Evolutionary conservation across 1,140 invertebrate species (phyloP).

Genomic region (Macrostomum lignano): DNA sequence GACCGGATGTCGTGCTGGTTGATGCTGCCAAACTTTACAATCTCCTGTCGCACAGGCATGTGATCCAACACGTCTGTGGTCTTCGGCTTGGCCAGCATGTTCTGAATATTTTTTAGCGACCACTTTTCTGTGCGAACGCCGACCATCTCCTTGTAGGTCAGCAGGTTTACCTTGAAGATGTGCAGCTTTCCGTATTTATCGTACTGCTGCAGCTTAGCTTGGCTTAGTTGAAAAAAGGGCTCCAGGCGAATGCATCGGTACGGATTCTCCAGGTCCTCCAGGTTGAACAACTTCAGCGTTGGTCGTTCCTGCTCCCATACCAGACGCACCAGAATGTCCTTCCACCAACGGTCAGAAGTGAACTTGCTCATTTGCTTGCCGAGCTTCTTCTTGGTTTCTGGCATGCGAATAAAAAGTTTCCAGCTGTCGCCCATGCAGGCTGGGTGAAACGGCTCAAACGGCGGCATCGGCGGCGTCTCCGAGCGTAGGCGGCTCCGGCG

Average conservation of each 20-base stretch:
- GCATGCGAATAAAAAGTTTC: too few species aligned
- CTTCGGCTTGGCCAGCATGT: conserved; percentile 3
- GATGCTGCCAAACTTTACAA: conserved; percentile 4
- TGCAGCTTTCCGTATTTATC: conserved; percentile 6
- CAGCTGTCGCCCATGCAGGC: too few species aligned
- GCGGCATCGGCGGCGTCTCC: too few species aligned
- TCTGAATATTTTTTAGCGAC: conserved; percentile 3
- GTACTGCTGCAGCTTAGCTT: conserved; percentile 5
- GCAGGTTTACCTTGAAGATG: conserved; percentile 6
- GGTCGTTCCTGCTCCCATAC: background rate
- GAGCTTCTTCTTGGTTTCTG: conserved; percentile 2
- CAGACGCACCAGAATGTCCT: background rate
- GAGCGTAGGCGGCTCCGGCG: too few species aligned
- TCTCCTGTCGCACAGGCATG: conserved; percentile 2
- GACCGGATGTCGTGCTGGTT: conserved; percentile 1
- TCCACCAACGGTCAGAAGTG: conserved; percentile 3
- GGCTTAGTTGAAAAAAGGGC: conserved; percentile 4
- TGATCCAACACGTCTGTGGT: conserved; percentile 4
- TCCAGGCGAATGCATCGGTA: conserved; percentile 3
- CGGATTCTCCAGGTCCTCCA: conserved; percentile 5
- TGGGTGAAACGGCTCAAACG: too few species aligned
- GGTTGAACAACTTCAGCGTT: background rate
- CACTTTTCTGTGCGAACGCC: conserved; percentile 5
- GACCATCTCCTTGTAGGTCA: conserved; percentile 5
- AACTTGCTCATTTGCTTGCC: conserved; percentile 5